Percentiles rank a stretch among this genome's conserved stretches.
Conservation (phyloP, 2,797 vertebrate genomes). For the Kryptolebias ocellatus region DNA sequence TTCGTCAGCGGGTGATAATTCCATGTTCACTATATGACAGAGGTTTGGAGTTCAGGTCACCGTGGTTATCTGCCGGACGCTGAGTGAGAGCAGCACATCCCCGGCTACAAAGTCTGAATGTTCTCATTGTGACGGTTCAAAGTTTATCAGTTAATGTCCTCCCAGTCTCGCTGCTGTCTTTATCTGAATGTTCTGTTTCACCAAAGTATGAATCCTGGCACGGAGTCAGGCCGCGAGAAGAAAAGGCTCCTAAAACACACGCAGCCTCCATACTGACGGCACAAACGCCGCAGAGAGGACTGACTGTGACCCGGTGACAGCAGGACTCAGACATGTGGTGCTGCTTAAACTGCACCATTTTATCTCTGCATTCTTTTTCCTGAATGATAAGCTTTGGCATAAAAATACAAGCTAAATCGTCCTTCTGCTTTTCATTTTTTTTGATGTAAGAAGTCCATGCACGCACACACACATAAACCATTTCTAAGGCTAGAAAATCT, state of each 20-base stretch:
- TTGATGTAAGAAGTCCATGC: neutral
- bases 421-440: constrained; percentile 37
- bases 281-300: constrained; percentile 46
- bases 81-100: constrained; percentile 56
- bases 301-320: constrained; percentile 57
- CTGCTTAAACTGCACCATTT: constrained; percentile 44
- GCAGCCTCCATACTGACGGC: constrained; percentile 57
- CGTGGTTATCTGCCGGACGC: constrained; percentile 25
- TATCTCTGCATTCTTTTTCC: constrained; percentile 45
- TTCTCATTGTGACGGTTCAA: constrained; percentile 77
- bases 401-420: constrained; percentile 42
- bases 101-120: constrained; percentile 67
- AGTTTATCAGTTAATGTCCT: constrained; percentile 80
- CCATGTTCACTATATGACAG: constrained; percentile 14
- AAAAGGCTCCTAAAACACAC: constrained; percentile 59
- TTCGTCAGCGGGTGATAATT: constrained; percentile 8
- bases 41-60: constrained; percentile 29
- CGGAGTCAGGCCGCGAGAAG: constrained; percentile 45
- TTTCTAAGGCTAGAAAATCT: constrained; percentile 15
- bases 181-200: constrained; percentile 76
- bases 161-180: constrained; percentile 68
- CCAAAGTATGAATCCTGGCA: constrained; percentile 70
- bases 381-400: constrained; percentile 39
- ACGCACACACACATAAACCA: neutral
- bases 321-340: constrained; percentile 49